phyloP scores from a whole-genome alignment of 53 echinoderm and acorn worm genomes.

The Astropecten irregularis region DNA sequence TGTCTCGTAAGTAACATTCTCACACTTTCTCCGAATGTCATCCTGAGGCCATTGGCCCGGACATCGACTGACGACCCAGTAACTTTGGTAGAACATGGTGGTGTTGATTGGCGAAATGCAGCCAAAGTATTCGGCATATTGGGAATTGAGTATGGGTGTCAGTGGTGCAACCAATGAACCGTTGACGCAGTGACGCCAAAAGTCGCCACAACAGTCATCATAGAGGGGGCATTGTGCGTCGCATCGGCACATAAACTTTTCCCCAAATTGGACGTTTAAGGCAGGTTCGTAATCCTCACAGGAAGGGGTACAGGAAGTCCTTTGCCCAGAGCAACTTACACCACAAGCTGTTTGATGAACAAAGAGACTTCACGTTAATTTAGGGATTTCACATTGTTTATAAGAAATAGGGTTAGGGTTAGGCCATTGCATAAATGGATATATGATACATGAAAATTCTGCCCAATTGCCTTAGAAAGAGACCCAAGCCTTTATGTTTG shows the following conservation, averaged over 20 bases:
- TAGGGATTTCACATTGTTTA: too few relatives aligned
- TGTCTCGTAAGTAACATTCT: not conserved
- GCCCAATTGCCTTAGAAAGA: too few relatives aligned
- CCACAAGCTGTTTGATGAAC: not conserved
- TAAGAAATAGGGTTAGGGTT: too few relatives aligned
- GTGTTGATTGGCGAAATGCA: not conserved
- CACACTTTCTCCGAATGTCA: not conserved
- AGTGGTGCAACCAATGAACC: not conserved
- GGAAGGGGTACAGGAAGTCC: not conserved
- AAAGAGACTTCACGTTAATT: too few relatives aligned
- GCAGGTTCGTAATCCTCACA: not conserved
- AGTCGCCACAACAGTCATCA: conserved; percentile 25
- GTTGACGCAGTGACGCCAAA: not conserved
- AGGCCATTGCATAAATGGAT: too few relatives aligned
- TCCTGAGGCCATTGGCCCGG: not conserved
- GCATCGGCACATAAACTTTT: not conserved
- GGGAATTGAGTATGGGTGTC: not conserved
- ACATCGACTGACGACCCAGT: not conserved
- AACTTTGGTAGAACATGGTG: not conserved
- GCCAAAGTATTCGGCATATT: not conserved
- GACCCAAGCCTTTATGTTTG: too few relatives aligned
- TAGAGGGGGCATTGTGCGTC: not conserved
- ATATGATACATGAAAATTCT: too few relatives aligned
- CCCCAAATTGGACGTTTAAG: not conserved
- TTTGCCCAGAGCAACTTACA: not conserved